Percentiles rank a stretch among this genome's conserved stretches.
These are phyloP conservation scores for Pherbina coryleti DNA, from an alignment of 2,888 invertebrate species.

Conservation along the genomic window DNA sequence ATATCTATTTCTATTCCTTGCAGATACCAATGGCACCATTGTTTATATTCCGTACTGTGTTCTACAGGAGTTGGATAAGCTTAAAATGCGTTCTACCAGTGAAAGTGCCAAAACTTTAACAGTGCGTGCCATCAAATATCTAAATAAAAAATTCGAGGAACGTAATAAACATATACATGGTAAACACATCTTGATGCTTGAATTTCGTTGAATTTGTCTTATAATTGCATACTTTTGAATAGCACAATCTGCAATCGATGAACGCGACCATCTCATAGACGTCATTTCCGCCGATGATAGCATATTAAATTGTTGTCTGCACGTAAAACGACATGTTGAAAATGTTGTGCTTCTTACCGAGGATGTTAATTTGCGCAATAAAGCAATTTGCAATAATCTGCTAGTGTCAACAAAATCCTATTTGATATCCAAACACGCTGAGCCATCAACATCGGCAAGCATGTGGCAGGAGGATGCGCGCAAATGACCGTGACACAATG, in stretches of 20 bases:
- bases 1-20: constrained; percentile 3
- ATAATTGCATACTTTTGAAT: not conserved
- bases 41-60: constrained; percentile 72
- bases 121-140: constrained; percentile 59
- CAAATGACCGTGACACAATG: not conserved
- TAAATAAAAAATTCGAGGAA: constrained; percentile 58
- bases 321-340: constrained; percentile 66
- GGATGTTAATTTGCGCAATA: constrained; percentile 71
- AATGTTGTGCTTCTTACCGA: constrained; percentile 70
- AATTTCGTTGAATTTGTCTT: not conserved
- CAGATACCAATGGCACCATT: constrained; percentile 61
- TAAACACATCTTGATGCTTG: constrained; percentile 26
- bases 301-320: constrained; percentile 72
- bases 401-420: constrained; percentile 60
- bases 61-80: constrained; percentile 71
- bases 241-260: constrained; percentile 71
- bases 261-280: constrained; percentile 65
- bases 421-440: constrained; percentile 51
- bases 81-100: constrained; percentile 61
- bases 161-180: constrained; percentile 53
- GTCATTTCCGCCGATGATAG: constrained; percentile 71
- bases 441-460: not conserved
- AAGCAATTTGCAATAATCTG: constrained; percentile 70
- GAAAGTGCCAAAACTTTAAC: constrained; percentile 51
- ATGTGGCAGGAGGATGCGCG: not conserved